Conservation (phyloP, 2,797 vertebrate species). For the Tarsius wallacei region DNA sequence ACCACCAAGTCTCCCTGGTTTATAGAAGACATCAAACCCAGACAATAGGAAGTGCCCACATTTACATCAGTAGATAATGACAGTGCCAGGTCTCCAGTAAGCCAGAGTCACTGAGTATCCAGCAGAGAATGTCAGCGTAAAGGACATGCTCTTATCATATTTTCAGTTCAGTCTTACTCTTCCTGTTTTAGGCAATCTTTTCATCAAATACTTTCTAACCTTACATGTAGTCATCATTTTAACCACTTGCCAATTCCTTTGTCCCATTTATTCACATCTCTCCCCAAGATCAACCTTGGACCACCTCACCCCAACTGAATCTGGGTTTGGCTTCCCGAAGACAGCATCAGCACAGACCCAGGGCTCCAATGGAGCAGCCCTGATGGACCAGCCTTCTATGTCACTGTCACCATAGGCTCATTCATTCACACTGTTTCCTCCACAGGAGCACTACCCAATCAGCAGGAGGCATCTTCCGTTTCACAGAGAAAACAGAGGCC, state of each 20-base stretch:
- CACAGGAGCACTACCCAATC: background rate
- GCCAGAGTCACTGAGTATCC: background rate
- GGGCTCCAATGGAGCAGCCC: background rate
- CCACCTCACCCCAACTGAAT: accelerated
- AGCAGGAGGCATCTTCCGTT: background rate
- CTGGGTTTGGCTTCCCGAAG: background rate
- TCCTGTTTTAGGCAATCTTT: background rate
- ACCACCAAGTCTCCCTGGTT: background rate
- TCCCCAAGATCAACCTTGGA: background rate
- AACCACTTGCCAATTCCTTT: background rate
- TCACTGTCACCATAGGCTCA: background rate
- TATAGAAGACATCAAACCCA: background rate
- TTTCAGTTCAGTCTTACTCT: background rate
- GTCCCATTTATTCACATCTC: background rate
- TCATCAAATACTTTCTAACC: background rate
- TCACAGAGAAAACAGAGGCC: background rate
- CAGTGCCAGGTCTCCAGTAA: background rate
- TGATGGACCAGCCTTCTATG: background rate
- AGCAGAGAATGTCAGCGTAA: background rate
- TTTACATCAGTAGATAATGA: background rate
- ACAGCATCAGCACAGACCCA: background rate
- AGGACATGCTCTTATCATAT: too few relatives aligned
- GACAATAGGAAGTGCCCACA: background rate
- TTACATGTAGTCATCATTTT: background rate
- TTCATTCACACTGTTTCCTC: background rate